Evolutionary conservation across 2,797 vertebrate species (phyloP), one percentile per base, ranked within the genome.

Genomic region (Oreonectes daqikongensis): DNA sequence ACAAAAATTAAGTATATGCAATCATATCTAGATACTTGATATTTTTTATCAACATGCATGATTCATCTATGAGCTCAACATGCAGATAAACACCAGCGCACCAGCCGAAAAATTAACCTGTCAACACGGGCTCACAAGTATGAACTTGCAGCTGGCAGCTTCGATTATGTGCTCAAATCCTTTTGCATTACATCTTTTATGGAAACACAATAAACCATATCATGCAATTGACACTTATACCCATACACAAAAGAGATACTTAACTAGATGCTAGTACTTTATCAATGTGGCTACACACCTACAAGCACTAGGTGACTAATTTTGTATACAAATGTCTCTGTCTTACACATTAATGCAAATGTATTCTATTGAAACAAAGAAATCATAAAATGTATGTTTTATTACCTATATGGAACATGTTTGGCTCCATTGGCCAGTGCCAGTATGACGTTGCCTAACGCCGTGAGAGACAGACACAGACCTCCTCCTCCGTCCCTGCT

Each of bases 391-490:
- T 68, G 2, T 35, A n/a, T 10, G 22, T 59, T 69, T 11, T 44
- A 52, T n/a, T 90, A 99, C 98, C 95, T 96, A 88, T 98, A 97
- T 30, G 98, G 98, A 83, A 99, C 94, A 15, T 99, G 97, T 84
- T 99, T 99, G 76, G 97, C 97, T 84, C 97, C 97, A 3, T 97
- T 98, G 81, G 96, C 95, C 83, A 99, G 91, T 83, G 97, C 96
- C 92, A 99, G 91, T 87, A 99, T 96, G 86, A 99, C 95, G 0
- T 96, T 99, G 87, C 98, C 98, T 86, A 99, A 86, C 7, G 97
- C 97, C 5, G 95, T 95, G 22, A 99, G 92, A 55, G 98, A 99
- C 57, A 99, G 92, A 84, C 95, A 95, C 12, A 94, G 88, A 74
- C 96, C 93, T 8, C 94, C 94, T 14, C 96, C 96, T 17, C 91